Percentiles rank a stretch among this genome's conserved stretches.
These are phyloP conservation scores for Dynastes hyllus DNA, from an alignment of 2,888 invertebrate genomes.

Conservation along the genomic window DNA sequence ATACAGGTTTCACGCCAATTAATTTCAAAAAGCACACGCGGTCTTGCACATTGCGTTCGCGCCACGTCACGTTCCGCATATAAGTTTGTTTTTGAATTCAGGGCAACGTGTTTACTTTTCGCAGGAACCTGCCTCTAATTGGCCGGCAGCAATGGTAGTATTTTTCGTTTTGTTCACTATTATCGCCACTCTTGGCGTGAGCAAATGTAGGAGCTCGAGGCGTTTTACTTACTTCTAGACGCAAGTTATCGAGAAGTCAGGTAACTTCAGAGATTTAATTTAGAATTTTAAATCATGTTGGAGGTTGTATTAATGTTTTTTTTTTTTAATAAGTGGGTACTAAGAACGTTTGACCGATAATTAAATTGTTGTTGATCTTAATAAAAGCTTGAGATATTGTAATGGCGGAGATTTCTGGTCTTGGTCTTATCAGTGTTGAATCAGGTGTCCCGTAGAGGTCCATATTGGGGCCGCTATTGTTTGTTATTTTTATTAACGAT, in stretches of 20 bases:
- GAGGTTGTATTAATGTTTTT: neutral
- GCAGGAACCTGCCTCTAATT: conserved; percentile 1
- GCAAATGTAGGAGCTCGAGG: neutral
- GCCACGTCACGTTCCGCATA: neutral
- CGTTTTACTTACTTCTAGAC: conserved; percentile 11
- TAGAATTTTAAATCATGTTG: neutral
- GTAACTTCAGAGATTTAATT: neutral
- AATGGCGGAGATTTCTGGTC: no score
- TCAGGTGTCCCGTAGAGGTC: no score
- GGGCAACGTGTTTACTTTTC: neutral
- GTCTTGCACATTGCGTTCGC: neutral
- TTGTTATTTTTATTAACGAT: no score
- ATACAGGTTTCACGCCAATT: conserved; percentile 27
- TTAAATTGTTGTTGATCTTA: no score
- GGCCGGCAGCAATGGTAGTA: neutral
- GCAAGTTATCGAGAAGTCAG: neutral
- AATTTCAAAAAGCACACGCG: conserved; percentile 3
- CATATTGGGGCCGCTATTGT: no score
- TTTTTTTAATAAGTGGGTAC: neutral
- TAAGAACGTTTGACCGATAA: neutral
- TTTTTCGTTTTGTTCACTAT: conserved; percentile 2
- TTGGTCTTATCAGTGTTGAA: no score
- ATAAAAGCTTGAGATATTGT: no score
- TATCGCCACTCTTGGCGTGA: neutral
- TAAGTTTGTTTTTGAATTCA: neutral